Conservation (phyloP, 2,113 vertebrate species). For the Pelecanoides urinatrix region DNA sequence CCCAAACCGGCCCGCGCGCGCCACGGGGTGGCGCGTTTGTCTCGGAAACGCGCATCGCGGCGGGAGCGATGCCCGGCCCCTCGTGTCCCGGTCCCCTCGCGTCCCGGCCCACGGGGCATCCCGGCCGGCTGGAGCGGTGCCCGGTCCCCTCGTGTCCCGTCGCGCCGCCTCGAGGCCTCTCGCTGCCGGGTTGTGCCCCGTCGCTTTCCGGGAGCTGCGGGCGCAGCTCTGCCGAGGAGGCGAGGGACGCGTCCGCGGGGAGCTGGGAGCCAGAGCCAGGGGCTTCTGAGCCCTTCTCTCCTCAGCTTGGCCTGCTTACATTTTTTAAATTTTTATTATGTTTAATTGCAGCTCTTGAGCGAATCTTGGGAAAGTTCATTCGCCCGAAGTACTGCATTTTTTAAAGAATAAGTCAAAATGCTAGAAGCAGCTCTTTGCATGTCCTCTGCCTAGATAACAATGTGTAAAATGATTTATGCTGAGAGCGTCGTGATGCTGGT, state of each 20-base stretch:
- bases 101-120: too few relatives aligned
- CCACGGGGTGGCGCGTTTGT: slow-evolving; percentile 1
- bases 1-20: too few relatives aligned
- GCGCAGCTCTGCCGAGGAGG: not conserved
- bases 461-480: not conserved
- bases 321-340: fast-evolving
- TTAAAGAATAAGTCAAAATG: not conserved
- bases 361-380: not conserved
- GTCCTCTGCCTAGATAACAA: not conserved
- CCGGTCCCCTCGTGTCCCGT: too few relatives aligned
- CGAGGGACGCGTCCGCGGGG: not conserved
- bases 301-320: fast-evolving
- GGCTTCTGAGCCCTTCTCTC: too few relatives aligned
- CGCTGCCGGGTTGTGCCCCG: too few relatives aligned
- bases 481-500: not conserved
- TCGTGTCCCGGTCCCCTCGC: too few relatives aligned
- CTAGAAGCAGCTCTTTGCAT: not conserved
- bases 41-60: not conserved
- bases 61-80: too few relatives aligned
- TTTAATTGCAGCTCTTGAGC: not conserved
- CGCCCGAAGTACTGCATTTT: not conserved
- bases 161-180: too few relatives aligned
- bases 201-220: too few relatives aligned
- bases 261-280: too few relatives aligned
- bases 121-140: too few relatives aligned